These are phyloP conservation scores for Aquatica leii DNA, from an alignment of 2,888 invertebrate genomes.

Conservation along the genomic window DNA sequence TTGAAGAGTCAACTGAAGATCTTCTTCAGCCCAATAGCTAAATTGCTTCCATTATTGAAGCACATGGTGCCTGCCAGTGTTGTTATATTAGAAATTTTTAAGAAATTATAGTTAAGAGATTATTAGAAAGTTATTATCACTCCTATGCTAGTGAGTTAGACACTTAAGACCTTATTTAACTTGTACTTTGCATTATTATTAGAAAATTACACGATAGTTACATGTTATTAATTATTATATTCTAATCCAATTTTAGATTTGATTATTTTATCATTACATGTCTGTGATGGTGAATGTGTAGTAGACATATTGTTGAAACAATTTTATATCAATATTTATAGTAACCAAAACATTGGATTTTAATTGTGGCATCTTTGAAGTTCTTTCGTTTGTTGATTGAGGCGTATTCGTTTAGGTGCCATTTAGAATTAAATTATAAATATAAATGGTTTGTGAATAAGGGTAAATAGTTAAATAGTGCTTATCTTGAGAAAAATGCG, in stretches of 20 bases:
- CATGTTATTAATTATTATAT: not conserved
- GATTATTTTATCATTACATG: slow-evolving; percentile 25
- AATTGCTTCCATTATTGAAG: slow-evolving; percentile 14
- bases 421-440: slow-evolving; percentile 12
- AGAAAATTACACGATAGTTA: slow-evolving; percentile 1
- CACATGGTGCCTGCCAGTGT: slow-evolving; percentile 24
- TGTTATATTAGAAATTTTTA: slow-evolving; percentile 10
- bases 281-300: slow-evolving; percentile 31
- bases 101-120: slow-evolving; percentile 13
- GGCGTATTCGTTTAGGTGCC: slow-evolving; percentile 14
- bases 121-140: slow-evolving; percentile 19
- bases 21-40: slow-evolving; percentile 6
- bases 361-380: not conserved
- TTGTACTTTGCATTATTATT: not conserved
- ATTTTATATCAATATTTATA: slow-evolving; percentile 3
- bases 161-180: slow-evolving; percentile 21
- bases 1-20: slow-evolving; percentile 14
- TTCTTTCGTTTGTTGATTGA: not conserved
- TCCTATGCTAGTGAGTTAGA: slow-evolving; percentile 29
- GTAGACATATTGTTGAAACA: slow-evolving; percentile 12
- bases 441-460: slow-evolving; percentile 18
- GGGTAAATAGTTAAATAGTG: not conserved
- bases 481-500: too few relatives aligned
- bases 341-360: not conserved
- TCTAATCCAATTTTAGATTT: not conserved